Evolutionary conservation across 2,888 invertebrate genomes (phyloP).

Genomic region (Ectemnius continuus): DNA sequence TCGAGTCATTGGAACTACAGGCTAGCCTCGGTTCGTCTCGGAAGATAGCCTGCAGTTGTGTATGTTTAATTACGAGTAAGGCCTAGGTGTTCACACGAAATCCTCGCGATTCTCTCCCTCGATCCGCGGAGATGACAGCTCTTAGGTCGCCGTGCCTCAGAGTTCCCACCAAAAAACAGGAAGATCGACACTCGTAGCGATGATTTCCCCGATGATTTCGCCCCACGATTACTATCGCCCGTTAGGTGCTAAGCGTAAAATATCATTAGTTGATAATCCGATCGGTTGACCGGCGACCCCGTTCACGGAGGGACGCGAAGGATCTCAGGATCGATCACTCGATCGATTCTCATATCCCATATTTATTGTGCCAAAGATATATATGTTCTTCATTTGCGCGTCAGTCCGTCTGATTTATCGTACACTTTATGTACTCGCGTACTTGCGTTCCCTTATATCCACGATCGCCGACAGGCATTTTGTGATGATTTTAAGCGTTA

Average conservation of each 20-base stretch:
- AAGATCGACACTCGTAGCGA: constrained; percentile 7
- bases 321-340: constrained; percentile 48
- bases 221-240: constrained; percentile 49
- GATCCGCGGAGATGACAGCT: no score
- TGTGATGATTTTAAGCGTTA: no score
- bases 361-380: constrained; percentile 76
- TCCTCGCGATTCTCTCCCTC: constrained; percentile 15
- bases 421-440: no score
- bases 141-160: no score
- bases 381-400: constrained; percentile 52
- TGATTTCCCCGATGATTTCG: constrained; percentile 24
- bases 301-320: constrained; percentile 26
- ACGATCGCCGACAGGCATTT: no score
- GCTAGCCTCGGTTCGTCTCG: no score
- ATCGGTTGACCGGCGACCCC: constrained; percentile 28
- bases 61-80: constrained; percentile 36
- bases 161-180: no score
- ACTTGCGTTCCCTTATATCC: no score
- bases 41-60: constrained; percentile 1
- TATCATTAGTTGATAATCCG: constrained; percentile 48
- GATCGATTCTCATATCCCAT: constrained; percentile 55
- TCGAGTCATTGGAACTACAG: constrained; percentile 15
- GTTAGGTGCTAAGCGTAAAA: constrained; percentile 57
- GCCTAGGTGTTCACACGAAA: constrained; percentile 47
- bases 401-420: no score